These are phyloP conservation scores for Drosophila willistoni DNA, from an alignment of 1,140 invertebrate genomes.

Conservation along the genomic window DNA sequence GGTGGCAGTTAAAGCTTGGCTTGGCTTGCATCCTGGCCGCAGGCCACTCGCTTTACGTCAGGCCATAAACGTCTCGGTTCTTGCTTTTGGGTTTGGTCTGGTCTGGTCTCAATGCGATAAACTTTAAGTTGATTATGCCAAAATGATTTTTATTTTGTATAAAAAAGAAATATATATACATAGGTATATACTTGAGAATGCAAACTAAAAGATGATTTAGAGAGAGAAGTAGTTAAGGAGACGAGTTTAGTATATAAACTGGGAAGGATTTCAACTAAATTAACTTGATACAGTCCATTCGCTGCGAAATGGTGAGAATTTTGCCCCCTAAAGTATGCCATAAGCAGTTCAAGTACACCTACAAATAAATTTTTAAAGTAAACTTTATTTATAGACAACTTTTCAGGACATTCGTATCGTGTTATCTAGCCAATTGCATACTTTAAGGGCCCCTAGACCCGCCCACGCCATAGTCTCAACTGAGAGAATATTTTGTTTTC, in stretches of 20 bases:
- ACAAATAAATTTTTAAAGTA: no score
- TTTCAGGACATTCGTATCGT: no score
- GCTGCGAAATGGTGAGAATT: no score
- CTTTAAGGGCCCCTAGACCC: no score
- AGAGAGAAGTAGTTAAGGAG: not conserved
- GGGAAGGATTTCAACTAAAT: no score
- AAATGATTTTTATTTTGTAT: not conserved
- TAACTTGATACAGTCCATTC: no score
- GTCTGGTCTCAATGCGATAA: not conserved
- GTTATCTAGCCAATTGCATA: no score
- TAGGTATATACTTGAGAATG: slow-evolving; percentile 7
- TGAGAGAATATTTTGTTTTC: not conserved
- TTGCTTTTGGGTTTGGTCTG: not conserved
- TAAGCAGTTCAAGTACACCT: no score
- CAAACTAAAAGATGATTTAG: not conserved
- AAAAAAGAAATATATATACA: no score
- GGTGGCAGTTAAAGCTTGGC: slow-evolving; percentile 8
- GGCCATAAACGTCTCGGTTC: slow-evolving; percentile 9
- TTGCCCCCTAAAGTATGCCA: no score
- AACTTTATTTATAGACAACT: no score
- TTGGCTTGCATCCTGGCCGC: slow-evolving; percentile 4
- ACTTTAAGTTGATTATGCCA: slow-evolving; percentile 16
- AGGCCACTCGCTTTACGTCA: slow-evolving; percentile 13
- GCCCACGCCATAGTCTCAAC: no score
- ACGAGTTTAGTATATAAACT: not conserved